Percentiles rank a stretch among this genome's conserved stretches.
Evolutionary conservation across 2,797 vertebrate genomes (phyloP).

Genomic region (Anomalospiza imberbis): DNA sequence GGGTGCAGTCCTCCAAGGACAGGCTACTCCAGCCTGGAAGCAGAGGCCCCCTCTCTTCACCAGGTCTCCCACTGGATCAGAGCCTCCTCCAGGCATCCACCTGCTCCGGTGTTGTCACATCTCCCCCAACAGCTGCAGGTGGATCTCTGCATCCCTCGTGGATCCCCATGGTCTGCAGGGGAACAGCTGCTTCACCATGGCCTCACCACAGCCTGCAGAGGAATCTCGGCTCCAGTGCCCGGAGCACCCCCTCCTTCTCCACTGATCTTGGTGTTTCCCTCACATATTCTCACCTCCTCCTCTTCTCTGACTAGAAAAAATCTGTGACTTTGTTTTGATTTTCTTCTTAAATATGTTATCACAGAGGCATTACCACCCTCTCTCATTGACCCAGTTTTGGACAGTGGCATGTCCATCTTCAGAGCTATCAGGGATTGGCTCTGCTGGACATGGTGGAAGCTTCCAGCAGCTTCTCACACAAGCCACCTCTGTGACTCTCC

Average conservation of each 20-base stretch:
- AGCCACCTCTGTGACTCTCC: too few relatives aligned
- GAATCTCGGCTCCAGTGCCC: rapidly evolving
- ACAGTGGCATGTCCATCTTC: neutral
- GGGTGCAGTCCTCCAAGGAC: neutral
- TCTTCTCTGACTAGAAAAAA: neutral
- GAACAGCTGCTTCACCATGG: neutral
- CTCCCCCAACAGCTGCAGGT: rapidly evolving
- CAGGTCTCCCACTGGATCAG: neutral
- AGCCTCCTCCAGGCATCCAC: neutral
- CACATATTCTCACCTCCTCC: neutral
- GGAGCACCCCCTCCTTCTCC: neutral
- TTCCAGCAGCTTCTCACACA: neutral
- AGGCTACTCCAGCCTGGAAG: neutral
- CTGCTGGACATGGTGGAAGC: neutral
- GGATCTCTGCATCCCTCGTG: rapidly evolving
- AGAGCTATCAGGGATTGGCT: neutral
- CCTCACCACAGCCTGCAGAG: rapidly evolving
- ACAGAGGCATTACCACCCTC: neutral
- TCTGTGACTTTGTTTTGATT: neutral
- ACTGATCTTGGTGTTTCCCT: neutral
- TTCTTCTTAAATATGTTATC: neutral
- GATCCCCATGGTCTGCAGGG: neutral
- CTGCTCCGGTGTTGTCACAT: rapidly evolving
- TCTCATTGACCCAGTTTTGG: neutral
- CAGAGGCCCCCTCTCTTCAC: rapidly evolving